A percentile compares a stretch with the other conserved stretches of the same genome.
Conservation (phyloP, 1,140 invertebrate genomes). For the Stenopsyche tienmushanensis region DNA sequence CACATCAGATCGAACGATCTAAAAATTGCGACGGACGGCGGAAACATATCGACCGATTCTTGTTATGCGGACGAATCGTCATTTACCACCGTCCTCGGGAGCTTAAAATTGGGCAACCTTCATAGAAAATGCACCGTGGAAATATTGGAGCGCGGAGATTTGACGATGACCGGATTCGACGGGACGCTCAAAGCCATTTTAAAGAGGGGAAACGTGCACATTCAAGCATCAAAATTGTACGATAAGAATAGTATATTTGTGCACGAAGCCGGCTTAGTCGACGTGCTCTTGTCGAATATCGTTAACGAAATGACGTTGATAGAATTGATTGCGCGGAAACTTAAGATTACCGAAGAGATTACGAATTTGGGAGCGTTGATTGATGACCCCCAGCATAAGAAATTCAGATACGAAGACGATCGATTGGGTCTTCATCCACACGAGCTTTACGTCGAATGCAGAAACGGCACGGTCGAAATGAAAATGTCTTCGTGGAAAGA, state of each 20-base stretch:
- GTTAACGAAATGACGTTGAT: slow-evolving; percentile 51
- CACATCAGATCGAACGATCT: slow-evolving; percentile 52
- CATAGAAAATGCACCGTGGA: slow-evolving; percentile 52
- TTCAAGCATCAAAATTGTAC: slow-evolving; percentile 52
- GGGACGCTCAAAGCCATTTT: slow-evolving; percentile 52
- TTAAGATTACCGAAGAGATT: slow-evolving; percentile 52
- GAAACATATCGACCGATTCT: slow-evolving; percentile 51
- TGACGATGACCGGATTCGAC: slow-evolving; percentile 52
- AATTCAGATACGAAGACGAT: slow-evolving; percentile 50
- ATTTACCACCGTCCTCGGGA: slow-evolving; percentile 52
- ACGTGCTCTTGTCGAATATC: slow-evolving; percentile 50
- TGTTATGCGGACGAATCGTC: slow-evolving; percentile 55
- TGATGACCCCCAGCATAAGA: slow-evolving; percentile 52
- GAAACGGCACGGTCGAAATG: slow-evolving; percentile 54
- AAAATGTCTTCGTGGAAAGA: slow-evolving; percentile 43
- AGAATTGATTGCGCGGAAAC: slow-evolving; percentile 54
- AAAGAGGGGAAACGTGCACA: slow-evolving; percentile 53
- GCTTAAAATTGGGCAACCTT: slow-evolving; percentile 49
- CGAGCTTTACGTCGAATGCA: slow-evolving; percentile 54
- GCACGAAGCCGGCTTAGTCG: slow-evolving; percentile 55
- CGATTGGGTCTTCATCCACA: slow-evolving; percentile 44
- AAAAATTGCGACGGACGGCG: slow-evolving; percentile 49
- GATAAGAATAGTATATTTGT: slow-evolving; percentile 56
- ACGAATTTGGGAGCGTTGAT: slow-evolving; percentile 51
- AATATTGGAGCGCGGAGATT: slow-evolving; percentile 52